Conservation (phyloP, 2,113 vertebrate genomes). For the Glaucomys volans region DNA sequence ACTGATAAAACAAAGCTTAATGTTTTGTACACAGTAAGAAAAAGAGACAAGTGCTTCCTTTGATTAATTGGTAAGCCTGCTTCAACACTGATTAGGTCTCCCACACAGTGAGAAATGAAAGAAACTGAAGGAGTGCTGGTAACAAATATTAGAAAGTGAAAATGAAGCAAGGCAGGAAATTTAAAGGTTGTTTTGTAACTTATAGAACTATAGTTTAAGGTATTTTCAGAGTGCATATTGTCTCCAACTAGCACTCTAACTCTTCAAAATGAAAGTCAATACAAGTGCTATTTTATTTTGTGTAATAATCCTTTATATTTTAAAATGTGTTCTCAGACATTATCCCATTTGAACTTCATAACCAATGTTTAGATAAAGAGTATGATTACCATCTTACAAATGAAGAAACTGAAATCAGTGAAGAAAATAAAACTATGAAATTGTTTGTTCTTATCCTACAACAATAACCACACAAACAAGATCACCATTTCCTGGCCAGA, state of each 20-base stretch:
- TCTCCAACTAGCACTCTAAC: slow-evolving; percentile 47
- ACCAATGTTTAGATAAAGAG: neutral
- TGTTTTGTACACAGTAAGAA: slow-evolving; percentile 69
- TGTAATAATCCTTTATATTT: neutral
- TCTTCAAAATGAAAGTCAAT: slow-evolving; percentile 65
- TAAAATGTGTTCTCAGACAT: neutral
- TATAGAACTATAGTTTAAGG: slow-evolving; percentile 60
- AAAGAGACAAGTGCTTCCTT: slow-evolving; percentile 70
- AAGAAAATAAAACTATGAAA: slow-evolving; percentile 20
- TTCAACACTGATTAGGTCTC: slow-evolving; percentile 82
- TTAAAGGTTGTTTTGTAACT: slow-evolving; percentile 57
- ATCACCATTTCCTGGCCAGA: neutral
- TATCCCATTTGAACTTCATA: slow-evolving; percentile 42
- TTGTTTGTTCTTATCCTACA: slow-evolving; percentile 12
- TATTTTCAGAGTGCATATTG: slow-evolving; percentile 58
- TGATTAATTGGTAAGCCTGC: slow-evolving; percentile 73
- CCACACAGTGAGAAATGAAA: slow-evolving; percentile 59
- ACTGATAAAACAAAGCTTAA: slow-evolving; percentile 79
- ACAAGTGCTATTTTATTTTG: neutral
- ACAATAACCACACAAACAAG: neutral
- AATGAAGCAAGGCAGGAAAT: slow-evolving; percentile 72
- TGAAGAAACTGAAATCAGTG: slow-evolving; percentile 1
- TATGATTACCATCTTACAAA: neutral
- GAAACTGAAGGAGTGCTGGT: slow-evolving; percentile 64
- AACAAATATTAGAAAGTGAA: slow-evolving; percentile 76